Evolutionary conservation across 1,140 invertebrate genomes (phyloP), one percentile per base, ranked within the genome.

Genomic region (Pseudomyrmex gracilis): DNA sequence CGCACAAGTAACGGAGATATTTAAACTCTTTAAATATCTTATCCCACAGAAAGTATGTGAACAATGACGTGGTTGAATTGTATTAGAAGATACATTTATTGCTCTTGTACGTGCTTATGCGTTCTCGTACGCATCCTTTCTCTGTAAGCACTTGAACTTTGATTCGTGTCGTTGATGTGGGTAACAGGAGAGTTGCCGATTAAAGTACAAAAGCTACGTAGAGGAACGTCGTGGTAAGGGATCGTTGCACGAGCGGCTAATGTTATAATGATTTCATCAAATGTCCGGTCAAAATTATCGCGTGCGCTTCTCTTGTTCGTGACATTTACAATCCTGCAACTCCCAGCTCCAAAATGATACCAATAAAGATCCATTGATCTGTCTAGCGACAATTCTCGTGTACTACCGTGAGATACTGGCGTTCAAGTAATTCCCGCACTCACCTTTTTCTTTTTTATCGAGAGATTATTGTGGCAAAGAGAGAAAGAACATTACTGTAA

Each of bases 211-310:
- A 80, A 80, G 76, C 57, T 80, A 80, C 66, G 76, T 71, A 22
- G 45, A 78, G 86, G 53, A 87, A 83, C 80, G 82, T 49, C 57
- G 55, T 45, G 24, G 34, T 34, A 51, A 80, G 58, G 74, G 86
- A 84, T 71, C 70, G 71, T 76, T 24, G 76, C 20, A 66, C 63
- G 67, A 87, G 66, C 74, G 64, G 61, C 20, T 85, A 70, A 87
- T 77, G 76, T 80, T 45, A 85, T 85, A 85, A 80, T 86, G 83
- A 91, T 91, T 34, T 90, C 89, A 82, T 90, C 89, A 91, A 90
- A 90, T 88, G 89, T 80, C 87, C 90, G 89, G 90, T 67, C 88
- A 88, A 91, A 88, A 91, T 91, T 87, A 90, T 82, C 61, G 67
- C 87, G 53, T 82, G 51, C 53, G 66, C 57, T 63, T 63, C 71